Base-by-base conservation (phyloP, 2,797 vertebrate genomes). In the Malurus leucopterus region DNA sequence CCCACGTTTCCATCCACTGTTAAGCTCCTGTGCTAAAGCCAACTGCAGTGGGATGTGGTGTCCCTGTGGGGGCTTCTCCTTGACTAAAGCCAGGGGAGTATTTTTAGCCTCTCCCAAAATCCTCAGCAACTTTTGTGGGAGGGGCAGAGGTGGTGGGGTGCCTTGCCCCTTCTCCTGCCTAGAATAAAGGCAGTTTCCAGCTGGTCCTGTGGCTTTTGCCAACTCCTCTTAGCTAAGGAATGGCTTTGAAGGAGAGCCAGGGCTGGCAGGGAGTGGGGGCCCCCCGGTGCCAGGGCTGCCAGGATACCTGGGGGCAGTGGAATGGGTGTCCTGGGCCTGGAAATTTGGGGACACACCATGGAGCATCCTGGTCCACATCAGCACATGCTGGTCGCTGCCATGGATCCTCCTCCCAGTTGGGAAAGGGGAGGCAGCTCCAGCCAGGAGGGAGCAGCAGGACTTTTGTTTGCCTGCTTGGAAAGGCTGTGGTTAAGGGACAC, bases 161-260 rank as follows among this genome's bases (percentile, higher is more conserved):
- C 53, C 43, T 76, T 58, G 50, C 82, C 70, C 47, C 61, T 62
- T 86, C 70, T 93, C 61, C 50, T 0, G n/a, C 70, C 44, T 86
- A 71, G 62, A 84, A 75, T 62, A 72, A 87, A 88, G 80, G 94
- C 73, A 4, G 47, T 72, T 93, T 91, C 88, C 84, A 90, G 93
- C 90, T 92, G 90, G 43, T 90, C 67, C 77, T 22, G 29, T 69
- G 49, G 86, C 74, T 77, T 89, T 72, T 84, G 86, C 84, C 86
- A 91, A 44, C 81, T 91, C 34, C 63, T 91, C 51, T 71, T 59
- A 71, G 81, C 3, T 3, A 29, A 58, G 86, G 74, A 92, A 94
- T 86, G 70, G 75, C 90, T 95, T 90, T 92, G 91, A 94, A 88
- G 74, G 86, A 50, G 72, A 87, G 76, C 90, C 86, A 83, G 86